A percentile compares a stretch with the other conserved stretches of the same genome.
phyloP scores from a whole-genome alignment of 2,888 invertebrate genomes.

The Acanthosepion pharaonis region DNA sequence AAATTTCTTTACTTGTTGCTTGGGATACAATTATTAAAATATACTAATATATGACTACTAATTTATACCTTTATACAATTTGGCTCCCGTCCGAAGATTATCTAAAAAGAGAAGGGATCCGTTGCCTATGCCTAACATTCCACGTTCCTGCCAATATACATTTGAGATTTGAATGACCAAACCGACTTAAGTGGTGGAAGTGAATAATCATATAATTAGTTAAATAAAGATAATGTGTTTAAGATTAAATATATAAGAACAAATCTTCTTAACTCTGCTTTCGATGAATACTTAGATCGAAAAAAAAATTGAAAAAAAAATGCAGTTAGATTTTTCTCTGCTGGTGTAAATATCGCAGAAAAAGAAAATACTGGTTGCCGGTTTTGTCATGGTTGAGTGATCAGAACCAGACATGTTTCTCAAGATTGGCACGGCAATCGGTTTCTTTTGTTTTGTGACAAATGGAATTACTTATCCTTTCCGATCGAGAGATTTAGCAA shows the following conservation, averaged over 20 bases:
- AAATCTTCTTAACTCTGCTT: not conserved
- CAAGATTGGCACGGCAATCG: not conserved
- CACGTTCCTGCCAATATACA: no score
- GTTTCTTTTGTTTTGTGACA: not conserved
- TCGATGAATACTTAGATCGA: not conserved
- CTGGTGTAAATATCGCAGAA: not conserved
- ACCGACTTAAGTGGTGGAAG: no score
- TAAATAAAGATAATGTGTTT: not conserved
- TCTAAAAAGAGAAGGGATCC: no score
- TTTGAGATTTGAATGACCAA: no score
- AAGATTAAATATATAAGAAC: not conserved
- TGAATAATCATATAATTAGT: no score
- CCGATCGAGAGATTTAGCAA: not conserved
- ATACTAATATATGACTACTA: no score
- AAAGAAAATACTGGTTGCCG: not conserved
- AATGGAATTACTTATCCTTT: constrained; percentile 20
- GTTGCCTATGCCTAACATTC: no score
- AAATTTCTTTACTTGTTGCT: no score
- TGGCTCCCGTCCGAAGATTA: no score
- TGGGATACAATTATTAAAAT: no score
- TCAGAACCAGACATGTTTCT: not conserved
- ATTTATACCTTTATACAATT: no score
- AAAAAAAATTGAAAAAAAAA: not conserved
- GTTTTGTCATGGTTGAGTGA: not conserved
- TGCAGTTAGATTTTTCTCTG: not conserved